These are phyloP conservation scores for Centropristis striata DNA, from an alignment of 2,113 vertebrate genomes.

Conservation along the genomic window DNA sequence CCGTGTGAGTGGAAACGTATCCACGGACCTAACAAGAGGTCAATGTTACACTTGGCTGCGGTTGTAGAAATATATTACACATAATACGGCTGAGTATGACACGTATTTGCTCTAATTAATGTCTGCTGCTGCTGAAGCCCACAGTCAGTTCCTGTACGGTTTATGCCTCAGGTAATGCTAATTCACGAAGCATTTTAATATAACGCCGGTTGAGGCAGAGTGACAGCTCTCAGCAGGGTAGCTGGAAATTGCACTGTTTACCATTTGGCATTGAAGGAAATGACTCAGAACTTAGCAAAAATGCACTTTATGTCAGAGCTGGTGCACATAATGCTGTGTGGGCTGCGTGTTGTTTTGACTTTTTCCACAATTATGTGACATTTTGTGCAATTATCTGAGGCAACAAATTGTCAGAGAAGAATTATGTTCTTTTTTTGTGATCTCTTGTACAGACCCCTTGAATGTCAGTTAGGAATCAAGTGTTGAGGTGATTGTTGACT, in stretches of 20 bases:
- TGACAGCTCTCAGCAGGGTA: conserved; percentile 76
- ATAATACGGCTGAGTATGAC: conserved; percentile 64
- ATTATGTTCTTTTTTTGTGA: conserved; percentile 58
- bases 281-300: conserved; percentile 69
- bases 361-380: conserved; percentile 76
- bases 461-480: conserved; percentile 70
- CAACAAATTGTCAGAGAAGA: conserved; percentile 65
- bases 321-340: conserved; percentile 67
- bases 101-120: conserved; percentile 79
- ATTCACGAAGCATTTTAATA: conserved; percentile 74
- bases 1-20: conserved; percentile 51
- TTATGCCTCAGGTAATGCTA: conserved; percentile 75
- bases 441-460: conserved; percentile 56
- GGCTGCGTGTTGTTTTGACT: conserved; percentile 78
- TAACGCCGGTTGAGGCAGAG: conserved; percentile 64
- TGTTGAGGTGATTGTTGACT: conserved; percentile 69
- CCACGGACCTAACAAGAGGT: conserved; percentile 67
- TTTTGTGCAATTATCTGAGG: conserved; percentile 78
- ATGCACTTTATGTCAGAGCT: conserved; percentile 67
- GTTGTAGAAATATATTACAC: conserved; percentile 69
- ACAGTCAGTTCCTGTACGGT: conserved; percentile 38
- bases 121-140: conserved; percentile 59
- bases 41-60: conserved; percentile 68
- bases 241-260: conserved; percentile 76
- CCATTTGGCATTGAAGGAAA: conserved; percentile 78